Conservation (phyloP, 2,113 vertebrate genomes). For the Neogobius melanostomus region DNA sequence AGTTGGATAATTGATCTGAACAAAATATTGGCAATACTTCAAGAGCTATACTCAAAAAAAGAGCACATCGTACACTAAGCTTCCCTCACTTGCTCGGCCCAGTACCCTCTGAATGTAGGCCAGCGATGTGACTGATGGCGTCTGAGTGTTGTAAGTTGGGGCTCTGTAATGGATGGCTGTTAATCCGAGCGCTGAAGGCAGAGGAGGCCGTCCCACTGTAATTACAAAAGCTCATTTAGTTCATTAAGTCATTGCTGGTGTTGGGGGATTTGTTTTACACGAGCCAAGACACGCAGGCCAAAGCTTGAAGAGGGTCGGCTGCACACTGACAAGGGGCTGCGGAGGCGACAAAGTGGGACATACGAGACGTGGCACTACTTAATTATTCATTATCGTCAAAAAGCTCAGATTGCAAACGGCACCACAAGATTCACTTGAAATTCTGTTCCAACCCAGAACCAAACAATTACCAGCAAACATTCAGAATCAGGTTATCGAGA, state of each 20-base stretch:
- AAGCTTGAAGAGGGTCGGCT: constrained; percentile 18
- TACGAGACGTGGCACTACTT: neutral
- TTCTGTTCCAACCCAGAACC: too few relatives aligned
- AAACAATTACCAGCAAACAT: too few relatives aligned
- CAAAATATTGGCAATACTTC: too few relatives aligned
- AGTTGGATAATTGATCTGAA: too few relatives aligned
- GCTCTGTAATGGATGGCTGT: constrained; percentile 64
- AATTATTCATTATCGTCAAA: neutral
- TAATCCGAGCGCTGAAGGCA: constrained; percentile 70
- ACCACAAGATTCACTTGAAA: too few relatives aligned
- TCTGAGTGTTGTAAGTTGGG: constrained; percentile 40
- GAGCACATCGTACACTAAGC: too few relatives aligned
- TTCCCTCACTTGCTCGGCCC: neutral
- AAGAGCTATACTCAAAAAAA: too few relatives aligned
- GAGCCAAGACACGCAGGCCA: constrained; percentile 39
- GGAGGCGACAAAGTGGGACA: neutral
- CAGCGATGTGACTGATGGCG: constrained; percentile 52
- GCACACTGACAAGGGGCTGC: neutral
- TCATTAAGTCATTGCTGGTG: constrained; percentile 71
- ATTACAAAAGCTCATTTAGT: constrained; percentile 79
- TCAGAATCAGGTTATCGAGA: too few relatives aligned
- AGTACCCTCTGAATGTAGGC: constrained; percentile 37
- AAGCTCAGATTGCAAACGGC: too few relatives aligned
- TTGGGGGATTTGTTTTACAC: constrained; percentile 73
- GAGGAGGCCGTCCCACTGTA: constrained; percentile 64